Base-by-base conservation (phyloP, 2,113 vertebrate genomes). In the Xyrauchen texanus region DNA sequence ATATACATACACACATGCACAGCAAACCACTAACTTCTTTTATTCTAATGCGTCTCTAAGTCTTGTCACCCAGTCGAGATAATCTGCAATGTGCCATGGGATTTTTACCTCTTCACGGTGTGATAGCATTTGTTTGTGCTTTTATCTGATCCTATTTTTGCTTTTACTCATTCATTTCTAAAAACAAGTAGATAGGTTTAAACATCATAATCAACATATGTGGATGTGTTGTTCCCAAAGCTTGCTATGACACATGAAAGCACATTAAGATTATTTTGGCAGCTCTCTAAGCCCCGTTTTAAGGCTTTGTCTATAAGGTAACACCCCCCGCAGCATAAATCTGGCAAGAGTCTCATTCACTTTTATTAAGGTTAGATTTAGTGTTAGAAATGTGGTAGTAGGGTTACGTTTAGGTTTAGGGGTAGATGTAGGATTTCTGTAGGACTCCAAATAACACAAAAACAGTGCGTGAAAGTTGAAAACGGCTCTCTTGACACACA, bases 221-320 rank as follows among this genome's bases (percentile, higher is more conserved):
- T 9, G 47, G 44, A 45, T 2, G 42, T 61, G 46, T 10, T 60
- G 70, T 34, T 34, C 21, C 55, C 70, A 10, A 51, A 65, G 47
- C 68, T 42, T 57, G 8, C 61, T 60, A 52, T 78, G 66, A 61
- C 57, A 64, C 53, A 66, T 8, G 42, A 57, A 15, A 52, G 21
- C 49, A 64, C 76, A 74, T 75, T 70, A 47, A 66, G 72, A 68
- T 71, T 49, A 66, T 68, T 52, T 58, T 81, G 58, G 52, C 57
- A 78, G 51, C 67, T 58, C 21, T 34, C 21, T 34, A 34, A 10
- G 34, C 68, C 21, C 6, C 44, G 66, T 42, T 60, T 57, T 76
- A 34, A 1, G 21, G 21, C 21, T 34, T 34, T 34, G 21, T 34
- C 21, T 34, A 34, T 1, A 34, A 34, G 21, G 21, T 34, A 34